Evolutionary conservation across 2,113 vertebrate genomes (phyloP), one percentile per base, ranked within the genome.

Genomic region (Xyrauchen texanus): DNA sequence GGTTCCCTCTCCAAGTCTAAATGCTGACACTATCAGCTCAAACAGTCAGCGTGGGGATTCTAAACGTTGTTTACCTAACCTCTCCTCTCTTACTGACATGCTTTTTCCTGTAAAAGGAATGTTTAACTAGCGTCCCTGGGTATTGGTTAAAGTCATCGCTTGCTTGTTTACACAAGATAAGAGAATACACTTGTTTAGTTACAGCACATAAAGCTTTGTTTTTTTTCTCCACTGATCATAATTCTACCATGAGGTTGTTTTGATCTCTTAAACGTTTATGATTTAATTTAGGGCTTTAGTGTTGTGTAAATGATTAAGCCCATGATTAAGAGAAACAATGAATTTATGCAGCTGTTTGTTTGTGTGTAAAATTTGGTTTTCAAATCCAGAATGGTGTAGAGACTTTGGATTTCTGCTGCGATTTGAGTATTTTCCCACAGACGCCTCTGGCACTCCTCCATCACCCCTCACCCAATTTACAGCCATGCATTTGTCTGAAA

Each of bases 401-500:
- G 73, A 8, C 58, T 74, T 63, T 34, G 52, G 69, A 72, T 84
- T 78, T 84, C 51, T n/a, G 65, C 65, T 6, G 60, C 53, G 52
- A 78, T 75, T 75, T 34, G 44, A 72, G 78, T 53, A 82, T 85
- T 91, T 90, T 89, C 90, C 86, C 89, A 89, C 89, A 87, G 81
- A 51, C 77, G 55, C 81, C 86, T 80, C 72, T 67, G 84, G 85
- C 76, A 87, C 83, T 83, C 81, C 86, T 83, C 86, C 87, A 80
- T 82, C 85, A 72, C 86, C 91, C 88, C 89, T 85, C 89, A 88
- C 88, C 88, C 91, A 93, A 92, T 92, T 92, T 91, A 92, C 89
- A 83, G 86, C 89, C 88, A 21, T 85, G 87, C 90, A 90, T 90
- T 90, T 86, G 92, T 91, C 86, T 85, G 89, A 89, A 82, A 79